Percentiles rank a stretch among this genome's conserved stretches.
These are phyloP conservation scores for Himalopsyche phryganea DNA, from an alignment of 1,140 invertebrate genomes.

Conservation along the genomic window DNA sequence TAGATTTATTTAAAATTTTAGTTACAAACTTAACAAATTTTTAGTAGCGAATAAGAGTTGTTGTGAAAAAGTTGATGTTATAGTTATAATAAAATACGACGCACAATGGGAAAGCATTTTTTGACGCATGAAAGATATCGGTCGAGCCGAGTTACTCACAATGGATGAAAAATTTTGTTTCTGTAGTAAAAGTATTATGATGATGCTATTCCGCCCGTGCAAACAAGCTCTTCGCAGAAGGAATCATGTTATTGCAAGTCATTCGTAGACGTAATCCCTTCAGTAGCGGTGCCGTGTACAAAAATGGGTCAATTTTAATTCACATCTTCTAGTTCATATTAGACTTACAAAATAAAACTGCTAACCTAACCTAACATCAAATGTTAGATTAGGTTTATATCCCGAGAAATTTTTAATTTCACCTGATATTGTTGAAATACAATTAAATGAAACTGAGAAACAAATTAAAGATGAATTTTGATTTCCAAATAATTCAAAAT, in stretches of 20 bases:
- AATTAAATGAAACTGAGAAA: no score
- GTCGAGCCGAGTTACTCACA: constrained; percentile 24
- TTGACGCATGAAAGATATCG: constrained; percentile 17
- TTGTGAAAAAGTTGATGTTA: constrained; percentile 34
- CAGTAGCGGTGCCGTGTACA: no score
- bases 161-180: constrained; percentile 19
- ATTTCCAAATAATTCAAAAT: no score
- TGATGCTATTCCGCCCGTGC: constrained; percentile 25
- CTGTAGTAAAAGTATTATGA: constrained; percentile 20
- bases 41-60: constrained; percentile 27
- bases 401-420: no score
- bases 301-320: no score
- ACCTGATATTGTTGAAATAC: no score
- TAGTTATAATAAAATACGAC: constrained; percentile 31
- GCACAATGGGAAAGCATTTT: constrained; percentile 30
- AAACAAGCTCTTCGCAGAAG: constrained; percentile 22
- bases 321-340: no score
- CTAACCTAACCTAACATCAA: no score
- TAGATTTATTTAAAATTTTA: constrained; percentile 28
- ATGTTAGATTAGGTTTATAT: no score
- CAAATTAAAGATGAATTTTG: no score
- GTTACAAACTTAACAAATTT: constrained; percentile 17
- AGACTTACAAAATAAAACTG: no score
- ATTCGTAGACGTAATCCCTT: no score
- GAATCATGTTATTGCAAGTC: neutral